Conservation (phyloP, 1,140 invertebrate genomes). For the Asbolus verrucosus region DNA sequence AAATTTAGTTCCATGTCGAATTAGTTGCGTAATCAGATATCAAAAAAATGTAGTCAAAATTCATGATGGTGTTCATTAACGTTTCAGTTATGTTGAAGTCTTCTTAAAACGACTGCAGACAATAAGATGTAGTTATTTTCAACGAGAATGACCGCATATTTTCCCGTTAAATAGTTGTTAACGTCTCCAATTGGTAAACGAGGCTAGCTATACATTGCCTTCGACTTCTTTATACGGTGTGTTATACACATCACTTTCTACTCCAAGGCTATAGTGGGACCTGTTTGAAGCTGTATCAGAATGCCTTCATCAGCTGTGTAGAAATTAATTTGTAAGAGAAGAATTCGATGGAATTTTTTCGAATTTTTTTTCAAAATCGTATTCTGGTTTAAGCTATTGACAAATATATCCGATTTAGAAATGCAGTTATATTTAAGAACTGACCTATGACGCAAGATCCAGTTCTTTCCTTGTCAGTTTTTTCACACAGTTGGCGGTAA, state of each 20-base stretch:
- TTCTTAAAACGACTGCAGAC: too few relatives aligned
- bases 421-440: neutral
- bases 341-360: neutral
- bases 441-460: neutral
- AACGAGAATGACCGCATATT: slow-evolving; percentile 44
- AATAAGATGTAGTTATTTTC: too few relatives aligned
- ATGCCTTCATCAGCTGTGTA: slow-evolving; percentile 12
- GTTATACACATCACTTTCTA: slow-evolving; percentile 48
- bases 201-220: slow-evolving; percentile 42
- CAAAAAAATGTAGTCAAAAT: too few relatives aligned
- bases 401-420: too few relatives aligned
- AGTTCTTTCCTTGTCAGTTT: neutral
- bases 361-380: too few relatives aligned
- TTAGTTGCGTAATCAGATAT: too few relatives aligned
- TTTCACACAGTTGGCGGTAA: slow-evolving; percentile 24
- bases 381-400: too few relatives aligned
- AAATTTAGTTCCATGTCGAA: too few relatives aligned
- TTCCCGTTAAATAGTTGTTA: slow-evolving; percentile 46
- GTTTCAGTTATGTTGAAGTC: neutral
- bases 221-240: slow-evolving; percentile 46
- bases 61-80: too few relatives aligned
- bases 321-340: neutral
- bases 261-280: slow-evolving; percentile 38
- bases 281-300: slow-evolving; percentile 18
- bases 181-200: slow-evolving; percentile 41